phyloP scores from a whole-genome alignment of 2,113 vertebrate genomes.

The Lophochroa leadbeateri region DNA sequence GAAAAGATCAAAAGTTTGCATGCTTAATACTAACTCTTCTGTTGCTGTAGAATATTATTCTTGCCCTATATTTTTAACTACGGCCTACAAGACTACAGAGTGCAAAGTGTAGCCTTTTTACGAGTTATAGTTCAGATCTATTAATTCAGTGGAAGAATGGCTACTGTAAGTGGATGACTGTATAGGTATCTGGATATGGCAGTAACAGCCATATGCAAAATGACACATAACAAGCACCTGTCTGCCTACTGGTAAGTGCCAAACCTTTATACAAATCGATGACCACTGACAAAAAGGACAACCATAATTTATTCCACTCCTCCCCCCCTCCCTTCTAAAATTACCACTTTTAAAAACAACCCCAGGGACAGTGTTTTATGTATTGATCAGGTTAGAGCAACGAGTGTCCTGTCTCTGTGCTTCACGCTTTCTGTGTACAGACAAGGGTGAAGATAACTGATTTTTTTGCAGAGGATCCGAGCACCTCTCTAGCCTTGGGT shows the following conservation, averaged over 20 bases:
- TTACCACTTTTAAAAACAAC: not conserved
- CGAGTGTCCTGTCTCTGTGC: not conserved
- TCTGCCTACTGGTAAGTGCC: not conserved
- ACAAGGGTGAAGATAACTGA: not conserved
- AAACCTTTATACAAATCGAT: not conserved
- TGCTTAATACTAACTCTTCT: not conserved
- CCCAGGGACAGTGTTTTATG: not conserved
- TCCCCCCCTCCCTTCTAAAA: not conserved
- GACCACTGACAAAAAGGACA: not conserved
- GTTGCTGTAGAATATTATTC: not conserved
- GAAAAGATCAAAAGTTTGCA: not conserved
- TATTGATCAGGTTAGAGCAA: not conserved
- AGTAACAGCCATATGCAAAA: not conserved
- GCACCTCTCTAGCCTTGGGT: not conserved
- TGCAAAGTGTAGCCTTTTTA: not conserved
- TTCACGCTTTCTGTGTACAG: not conserved
- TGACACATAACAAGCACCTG: not conserved
- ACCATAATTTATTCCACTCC: not conserved
- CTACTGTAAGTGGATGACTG: not conserved
- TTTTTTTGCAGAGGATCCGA: not conserved
- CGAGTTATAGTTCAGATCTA: rapidly evolving
- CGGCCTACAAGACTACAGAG: not conserved
- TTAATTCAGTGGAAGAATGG: not conserved
- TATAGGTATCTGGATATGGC: not conserved
- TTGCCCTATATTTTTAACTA: not conserved